Conservation (phyloP, 2,797 vertebrate genomes). For the Oreochromis grahami region DNA sequence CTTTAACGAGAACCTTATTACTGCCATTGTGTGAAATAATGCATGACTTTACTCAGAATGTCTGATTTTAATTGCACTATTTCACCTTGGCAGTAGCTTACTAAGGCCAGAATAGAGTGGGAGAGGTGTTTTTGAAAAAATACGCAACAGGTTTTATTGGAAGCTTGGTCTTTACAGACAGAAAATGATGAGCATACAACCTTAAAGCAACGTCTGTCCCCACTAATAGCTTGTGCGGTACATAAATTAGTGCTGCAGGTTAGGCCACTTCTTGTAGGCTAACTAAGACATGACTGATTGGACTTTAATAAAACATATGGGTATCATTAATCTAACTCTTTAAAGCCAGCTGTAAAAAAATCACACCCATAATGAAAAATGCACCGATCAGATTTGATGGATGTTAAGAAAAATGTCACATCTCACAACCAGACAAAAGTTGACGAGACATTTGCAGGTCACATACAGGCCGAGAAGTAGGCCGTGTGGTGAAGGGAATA, state of each 20-base stretch:
- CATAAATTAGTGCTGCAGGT: constrained; percentile 21
- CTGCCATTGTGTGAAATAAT: not conserved
- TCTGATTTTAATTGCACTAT: not conserved
- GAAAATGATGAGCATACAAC: not conserved
- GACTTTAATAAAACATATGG: constrained; percentile 41
- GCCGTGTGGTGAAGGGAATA: not conserved
- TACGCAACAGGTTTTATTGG: not conserved
- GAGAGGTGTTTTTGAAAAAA: not conserved
- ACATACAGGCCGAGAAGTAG: not conserved
- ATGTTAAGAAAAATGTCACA: not conserved
- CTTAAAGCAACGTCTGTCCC: not conserved
- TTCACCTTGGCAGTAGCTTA: not conserved
- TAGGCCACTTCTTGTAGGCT: constrained; percentile 8
- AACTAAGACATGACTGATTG: constrained; percentile 40
- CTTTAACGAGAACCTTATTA: not conserved
- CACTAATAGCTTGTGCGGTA: not conserved
- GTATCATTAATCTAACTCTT: constrained; percentile 18
- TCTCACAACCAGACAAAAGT: not conserved
- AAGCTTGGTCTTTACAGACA: not conserved
- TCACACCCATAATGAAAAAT: not conserved
- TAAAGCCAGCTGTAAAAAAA: constrained; percentile 8
- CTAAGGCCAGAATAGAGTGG: not conserved
- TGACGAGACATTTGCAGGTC: not conserved
- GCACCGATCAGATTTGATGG: not conserved
- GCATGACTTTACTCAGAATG: not conserved